Conservation (phyloP, 2,113 vertebrate species). For the Dascyllus trimaculatus region DNA sequence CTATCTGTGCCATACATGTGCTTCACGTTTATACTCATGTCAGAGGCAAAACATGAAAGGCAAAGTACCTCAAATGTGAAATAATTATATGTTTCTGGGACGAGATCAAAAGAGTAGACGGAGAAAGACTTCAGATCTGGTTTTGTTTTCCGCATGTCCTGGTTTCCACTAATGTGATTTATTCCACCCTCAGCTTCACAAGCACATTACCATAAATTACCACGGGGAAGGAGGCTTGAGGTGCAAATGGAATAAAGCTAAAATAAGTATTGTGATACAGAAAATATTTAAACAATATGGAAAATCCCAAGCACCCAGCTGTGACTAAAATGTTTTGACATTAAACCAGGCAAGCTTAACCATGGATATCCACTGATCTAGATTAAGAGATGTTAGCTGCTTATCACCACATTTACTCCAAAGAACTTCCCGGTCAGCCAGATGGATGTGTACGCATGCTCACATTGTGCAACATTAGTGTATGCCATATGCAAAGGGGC, state of each 20-base stretch:
- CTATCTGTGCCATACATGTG: not conserved
- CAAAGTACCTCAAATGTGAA: not conserved
- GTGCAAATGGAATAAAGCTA: conserved; percentile 25
- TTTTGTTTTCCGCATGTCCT: conserved; percentile 39
- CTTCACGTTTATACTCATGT: not conserved
- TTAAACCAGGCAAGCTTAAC: not conserved
- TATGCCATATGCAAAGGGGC: conserved; percentile 9
- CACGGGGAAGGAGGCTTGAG: conserved; percentile 24
- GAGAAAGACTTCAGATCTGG: conserved; percentile 30
- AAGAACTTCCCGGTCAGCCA: not conserved
- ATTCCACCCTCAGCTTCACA: conserved; percentile 38
- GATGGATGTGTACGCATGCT: not conserved
- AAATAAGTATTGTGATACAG: conserved; percentile 13
- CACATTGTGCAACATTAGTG: not conserved
- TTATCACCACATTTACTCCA: not conserved
- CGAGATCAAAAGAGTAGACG: conserved; percentile 39
- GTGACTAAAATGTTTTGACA: not conserved
- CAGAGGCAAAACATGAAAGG: conserved; percentile 1
- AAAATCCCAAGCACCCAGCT: not conserved
- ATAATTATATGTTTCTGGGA: conserved; percentile 51
- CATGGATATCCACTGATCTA: not conserved
- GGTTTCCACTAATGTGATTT: conserved; percentile 48
- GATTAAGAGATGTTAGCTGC: conserved; percentile 7
- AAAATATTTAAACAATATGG: conserved; percentile 7
- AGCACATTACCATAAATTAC: conserved; percentile 45